These are phyloP conservation scores for Pelosia muscerda DNA, from an alignment of 2,888 invertebrate species.

Conservation along the genomic window DNA sequence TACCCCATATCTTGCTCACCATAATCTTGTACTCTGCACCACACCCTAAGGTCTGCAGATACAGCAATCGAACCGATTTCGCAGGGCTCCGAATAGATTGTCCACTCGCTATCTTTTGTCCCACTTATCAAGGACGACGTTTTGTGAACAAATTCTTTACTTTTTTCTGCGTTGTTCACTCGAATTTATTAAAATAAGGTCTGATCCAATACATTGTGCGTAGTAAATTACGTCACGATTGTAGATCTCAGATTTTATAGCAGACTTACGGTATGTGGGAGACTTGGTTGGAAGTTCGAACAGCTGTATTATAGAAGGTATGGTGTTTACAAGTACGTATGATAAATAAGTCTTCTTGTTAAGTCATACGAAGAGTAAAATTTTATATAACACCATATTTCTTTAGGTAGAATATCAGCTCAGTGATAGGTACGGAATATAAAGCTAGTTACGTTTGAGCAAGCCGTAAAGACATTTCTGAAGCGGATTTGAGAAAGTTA, in stretches of 20 bases:
- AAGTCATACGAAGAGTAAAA: neutral
- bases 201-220: slow-evolving; percentile 51
- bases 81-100: slow-evolving; percentile 59
- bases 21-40: slow-evolving; percentile 17
- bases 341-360: neutral
- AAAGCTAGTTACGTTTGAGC: neutral
- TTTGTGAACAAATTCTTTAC: slow-evolving; percentile 59
- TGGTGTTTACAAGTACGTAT: neutral
- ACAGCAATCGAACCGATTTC: slow-evolving; percentile 60
- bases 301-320: neutral
- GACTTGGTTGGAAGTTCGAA: neutral
- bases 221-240: slow-evolving; percentile 48
- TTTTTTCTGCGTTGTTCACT: slow-evolving; percentile 54
- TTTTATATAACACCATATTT: neutral
- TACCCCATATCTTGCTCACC: slow-evolving; percentile 8
- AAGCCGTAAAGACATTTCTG: neutral
- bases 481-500: neutral
- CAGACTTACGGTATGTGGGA: slow-evolving; percentile 14
- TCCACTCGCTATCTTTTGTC: slow-evolving; percentile 59
- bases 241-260: slow-evolving; percentile 40
- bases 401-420: neutral
- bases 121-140: slow-evolving; percentile 59
- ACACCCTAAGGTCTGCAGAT: slow-evolving; percentile 50
- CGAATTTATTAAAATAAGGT: slow-evolving; percentile 59
- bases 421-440: neutral